phyloP scores from a whole-genome alignment of 1,140 invertebrate genomes.

The Drosophila quadrilineata region DNA sequence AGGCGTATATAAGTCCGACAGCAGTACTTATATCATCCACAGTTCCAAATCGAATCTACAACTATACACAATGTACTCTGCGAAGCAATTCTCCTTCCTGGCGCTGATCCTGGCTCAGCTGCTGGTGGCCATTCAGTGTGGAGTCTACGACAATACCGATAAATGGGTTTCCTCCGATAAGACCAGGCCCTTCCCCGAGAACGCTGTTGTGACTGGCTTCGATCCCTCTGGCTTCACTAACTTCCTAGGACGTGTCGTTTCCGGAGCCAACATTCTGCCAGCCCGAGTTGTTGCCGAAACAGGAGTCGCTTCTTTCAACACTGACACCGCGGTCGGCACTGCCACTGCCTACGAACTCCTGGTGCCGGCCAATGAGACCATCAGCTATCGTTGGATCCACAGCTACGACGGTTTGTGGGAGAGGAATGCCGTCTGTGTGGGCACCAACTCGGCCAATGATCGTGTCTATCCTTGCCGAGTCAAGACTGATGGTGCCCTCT shows the following conservation, averaged over 20 bases:
- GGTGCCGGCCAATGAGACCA: constrained; percentile 39
- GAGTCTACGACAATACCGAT: not conserved
- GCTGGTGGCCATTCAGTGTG: not conserved
- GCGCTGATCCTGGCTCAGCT: not conserved
- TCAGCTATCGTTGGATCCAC: constrained; percentile 46
- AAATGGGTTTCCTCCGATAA: not conserved
- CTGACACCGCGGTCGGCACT: not conserved
- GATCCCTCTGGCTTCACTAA: not conserved
- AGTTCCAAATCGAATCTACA: not conserved
- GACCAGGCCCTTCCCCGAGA: not conserved
- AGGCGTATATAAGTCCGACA: too few relatives aligned
- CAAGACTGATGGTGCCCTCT: constrained; percentile 13
- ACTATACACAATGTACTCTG: not conserved
- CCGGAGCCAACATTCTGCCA: not conserved
- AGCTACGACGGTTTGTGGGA: constrained; percentile 53
- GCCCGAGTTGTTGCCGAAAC: not conserved
- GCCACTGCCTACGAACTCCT: constrained; percentile 26
- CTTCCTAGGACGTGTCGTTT: not conserved
- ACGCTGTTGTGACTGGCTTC: not conserved
- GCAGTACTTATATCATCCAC: too few relatives aligned
- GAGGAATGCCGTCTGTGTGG: constrained; percentile 48
- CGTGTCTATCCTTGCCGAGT: constrained; percentile 51
- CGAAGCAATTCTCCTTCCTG: not conserved
- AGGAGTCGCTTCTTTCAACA: constrained; percentile 13
- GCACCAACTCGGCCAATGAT: constrained; percentile 26